These are phyloP conservation scores for Andrena trimmerana DNA, from an alignment of 2,888 invertebrate genomes.

Conservation along the genomic window DNA sequence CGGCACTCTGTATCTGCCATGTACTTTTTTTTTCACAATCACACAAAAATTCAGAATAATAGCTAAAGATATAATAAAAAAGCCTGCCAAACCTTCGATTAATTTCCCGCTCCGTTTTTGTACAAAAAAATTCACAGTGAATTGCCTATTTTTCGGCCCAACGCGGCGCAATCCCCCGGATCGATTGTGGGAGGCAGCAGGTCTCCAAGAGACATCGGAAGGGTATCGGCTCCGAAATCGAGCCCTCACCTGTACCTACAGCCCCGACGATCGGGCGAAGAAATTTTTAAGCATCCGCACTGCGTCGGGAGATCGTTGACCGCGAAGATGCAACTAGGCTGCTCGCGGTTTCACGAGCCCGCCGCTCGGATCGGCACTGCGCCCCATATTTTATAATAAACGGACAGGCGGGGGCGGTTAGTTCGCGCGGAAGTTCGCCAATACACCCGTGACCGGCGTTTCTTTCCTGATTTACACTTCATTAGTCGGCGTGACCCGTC, in stretches of 20 bases:
- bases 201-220: no score
- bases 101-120: no score
- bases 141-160: no score
- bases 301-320: slow-evolving; percentile 59
- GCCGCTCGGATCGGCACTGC: slow-evolving; percentile 26
- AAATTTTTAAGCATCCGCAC: slow-evolving; percentile 63
- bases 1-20: no score
- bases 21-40: no score
- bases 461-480: slow-evolving; percentile 30
- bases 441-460: not conserved
- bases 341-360: slow-evolving; percentile 49
- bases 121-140: no score
- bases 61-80: no score
- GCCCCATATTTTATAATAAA: slow-evolving; percentile 51
- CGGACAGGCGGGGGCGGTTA: not conserved
- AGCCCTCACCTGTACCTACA: not conserved
- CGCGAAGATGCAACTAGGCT: slow-evolving; percentile 57
- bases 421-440: not conserved
- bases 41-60: no score
- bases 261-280: slow-evolving; percentile 18
- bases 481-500: not conserved
- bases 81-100: no score
- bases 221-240: no score
- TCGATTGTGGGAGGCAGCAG: no score
- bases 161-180: no score